These are phyloP conservation scores for Hassar affinis DNA, from an alignment of 2,113 vertebrate genomes.

Conservation along the genomic window DNA sequence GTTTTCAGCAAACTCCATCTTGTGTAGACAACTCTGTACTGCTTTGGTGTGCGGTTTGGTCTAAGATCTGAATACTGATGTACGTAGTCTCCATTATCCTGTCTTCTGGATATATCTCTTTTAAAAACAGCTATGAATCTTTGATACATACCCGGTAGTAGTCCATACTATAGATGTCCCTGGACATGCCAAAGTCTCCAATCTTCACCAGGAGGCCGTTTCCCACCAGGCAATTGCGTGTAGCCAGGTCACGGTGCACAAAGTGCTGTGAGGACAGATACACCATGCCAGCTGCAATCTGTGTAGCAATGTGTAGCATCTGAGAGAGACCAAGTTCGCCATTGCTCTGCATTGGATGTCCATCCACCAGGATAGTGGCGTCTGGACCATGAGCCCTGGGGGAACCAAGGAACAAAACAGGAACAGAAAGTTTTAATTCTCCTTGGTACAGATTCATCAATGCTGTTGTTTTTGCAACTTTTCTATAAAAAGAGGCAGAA, in stretches of 20 bases:
- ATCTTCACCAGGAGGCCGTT: slow-evolving; percentile 96
- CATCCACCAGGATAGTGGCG: slow-evolving; percentile 94
- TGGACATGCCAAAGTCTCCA: slow-evolving; percentile 98
- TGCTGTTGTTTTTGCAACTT: neutral
- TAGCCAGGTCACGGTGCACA: slow-evolving; percentile 97
- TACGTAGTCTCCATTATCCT: neutral
- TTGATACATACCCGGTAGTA: slow-evolving; percentile 95
- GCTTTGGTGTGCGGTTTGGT: neutral
- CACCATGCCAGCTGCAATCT: slow-evolving; percentile 96
- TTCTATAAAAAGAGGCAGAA: neutral
- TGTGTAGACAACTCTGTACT: neutral
- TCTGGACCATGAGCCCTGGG: slow-evolving; percentile 96
- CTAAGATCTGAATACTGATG: neutral
- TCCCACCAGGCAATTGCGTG: slow-evolving; percentile 96
- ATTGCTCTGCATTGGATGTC: slow-evolving; percentile 90
- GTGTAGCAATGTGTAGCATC: slow-evolving; percentile 94
- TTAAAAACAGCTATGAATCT: neutral
- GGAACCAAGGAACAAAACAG: neutral
- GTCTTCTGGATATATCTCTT: neutral
- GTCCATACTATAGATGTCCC: slow-evolving; percentile 98
- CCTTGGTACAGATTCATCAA: neutral
- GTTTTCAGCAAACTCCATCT: neutral
- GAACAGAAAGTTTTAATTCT: neutral
- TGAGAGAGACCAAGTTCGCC: slow-evolving; percentile 95
- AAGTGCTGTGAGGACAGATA: slow-evolving; percentile 98